Evolutionary conservation across 1,140 invertebrate genomes (phyloP), one percentile per base, ranked within the genome.

Genomic region (Eueides isabella): DNA sequence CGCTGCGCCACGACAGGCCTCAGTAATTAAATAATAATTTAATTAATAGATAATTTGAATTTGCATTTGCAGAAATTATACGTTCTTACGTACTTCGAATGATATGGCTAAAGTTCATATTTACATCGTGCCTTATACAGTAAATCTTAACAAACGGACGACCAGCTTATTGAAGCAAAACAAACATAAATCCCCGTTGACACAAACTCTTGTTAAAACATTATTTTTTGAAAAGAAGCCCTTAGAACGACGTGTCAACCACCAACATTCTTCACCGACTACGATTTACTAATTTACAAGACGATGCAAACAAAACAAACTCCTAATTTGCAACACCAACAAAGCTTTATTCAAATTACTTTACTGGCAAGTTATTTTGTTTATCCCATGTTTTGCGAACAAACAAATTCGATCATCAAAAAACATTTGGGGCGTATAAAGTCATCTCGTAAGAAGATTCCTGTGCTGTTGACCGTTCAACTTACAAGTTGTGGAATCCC

Each of bases 401-500:
- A 78, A 78, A 77, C 76, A 78, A 68, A 68, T 69, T 68, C 66
- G 65, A 78, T 75, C 65, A 77, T 80, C 80, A 81, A 81, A 85
- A 81, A 84, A 85, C 84, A 84, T 83, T 81, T 83, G 80, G 61
- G 70, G 69, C 71, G 75, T 74, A 74, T 76, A 80, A 84, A 78
- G 79, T 80, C 79, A 76, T 80, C 83, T 74, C 81, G 80, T 84
- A 80, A 86, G 83, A 79, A 87, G 85, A 83, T 85, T 85, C 80
- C 66, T 64, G 68, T 78, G 81, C 76, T 92, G 87, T 92, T 90
- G 85, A 92, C 85, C 85, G 79, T 89, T 76, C 84, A 85, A 90
- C 88, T 91, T 90, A 89, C 79, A 80, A 89, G 86, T 90, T 90
- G 84, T 89, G 85, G 90, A 90, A 92, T 90, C 87, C 85, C 75